Evolutionary conservation across 2,797 vertebrate species (phyloP).

Genomic region (Dermochelys coriacea): DNA sequence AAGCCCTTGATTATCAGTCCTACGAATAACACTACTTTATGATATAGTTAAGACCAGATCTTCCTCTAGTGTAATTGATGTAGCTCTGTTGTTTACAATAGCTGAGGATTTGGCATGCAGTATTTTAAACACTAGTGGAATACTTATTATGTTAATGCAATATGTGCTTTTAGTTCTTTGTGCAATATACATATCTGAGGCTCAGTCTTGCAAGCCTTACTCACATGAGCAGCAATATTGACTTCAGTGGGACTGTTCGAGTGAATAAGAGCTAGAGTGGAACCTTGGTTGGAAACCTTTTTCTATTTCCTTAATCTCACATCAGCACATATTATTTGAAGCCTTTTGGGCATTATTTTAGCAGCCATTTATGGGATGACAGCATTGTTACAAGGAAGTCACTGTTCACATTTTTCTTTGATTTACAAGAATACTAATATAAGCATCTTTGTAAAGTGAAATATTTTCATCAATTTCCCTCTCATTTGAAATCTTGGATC

Average conservation of each 20-base stretch:
- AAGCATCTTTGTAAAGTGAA: constrained; percentile 3
- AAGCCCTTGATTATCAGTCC: not conserved
- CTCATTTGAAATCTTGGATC: constrained; percentile 18
- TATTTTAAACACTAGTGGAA: not conserved
- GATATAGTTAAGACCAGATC: not conserved
- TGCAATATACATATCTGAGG: not conserved
- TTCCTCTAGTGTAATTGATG: not conserved
- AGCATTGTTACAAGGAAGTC: not conserved
- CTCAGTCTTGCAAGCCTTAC: not conserved
- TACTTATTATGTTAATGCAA: not conserved
- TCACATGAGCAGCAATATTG: constrained; percentile 14
- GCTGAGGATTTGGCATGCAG: not conserved
- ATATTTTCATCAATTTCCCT: constrained; percentile 40
- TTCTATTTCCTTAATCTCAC: constrained; percentile 39
- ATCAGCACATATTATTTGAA: constrained; percentile 32
- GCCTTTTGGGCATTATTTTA: constrained; percentile 33
- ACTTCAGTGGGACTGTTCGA: not conserved
- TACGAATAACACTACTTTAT: not conserved
- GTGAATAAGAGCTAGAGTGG: not conserved
- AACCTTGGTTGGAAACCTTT: not conserved
- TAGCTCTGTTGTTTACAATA: not conserved
- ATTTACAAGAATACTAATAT: constrained; percentile 41
- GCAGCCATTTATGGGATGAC: not conserved
- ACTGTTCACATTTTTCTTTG: constrained; percentile 52
- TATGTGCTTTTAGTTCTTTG: not conserved